Evolutionary conservation across 2,113 vertebrate species (phyloP).

Genomic region (Ochotona princeps): DNA sequence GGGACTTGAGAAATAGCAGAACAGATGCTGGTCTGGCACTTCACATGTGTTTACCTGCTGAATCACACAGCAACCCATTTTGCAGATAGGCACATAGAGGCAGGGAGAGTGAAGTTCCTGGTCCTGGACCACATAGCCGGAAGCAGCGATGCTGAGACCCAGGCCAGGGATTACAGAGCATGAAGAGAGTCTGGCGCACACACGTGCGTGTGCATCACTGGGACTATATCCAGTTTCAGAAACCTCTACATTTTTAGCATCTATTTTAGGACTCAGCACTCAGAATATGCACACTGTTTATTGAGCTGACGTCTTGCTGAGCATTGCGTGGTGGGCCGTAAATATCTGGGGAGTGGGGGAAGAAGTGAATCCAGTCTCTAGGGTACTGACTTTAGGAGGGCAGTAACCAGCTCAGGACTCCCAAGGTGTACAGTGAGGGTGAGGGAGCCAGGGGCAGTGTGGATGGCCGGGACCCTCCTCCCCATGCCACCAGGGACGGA

Average conservation of each 20-base stretch:
- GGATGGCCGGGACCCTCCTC: not conserved
- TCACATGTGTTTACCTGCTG: not conserved
- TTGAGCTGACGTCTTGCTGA: not conserved
- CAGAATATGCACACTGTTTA: slow-evolving; percentile 33
- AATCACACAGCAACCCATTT: not conserved
- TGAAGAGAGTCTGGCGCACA: not conserved
- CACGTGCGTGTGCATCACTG: not conserved
- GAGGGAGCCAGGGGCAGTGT: not conserved
- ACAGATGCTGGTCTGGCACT: not conserved
- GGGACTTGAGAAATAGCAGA: not conserved
- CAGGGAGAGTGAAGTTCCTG: not conserved
- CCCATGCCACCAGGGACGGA: not conserved
- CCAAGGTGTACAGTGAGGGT: too few relatives aligned
- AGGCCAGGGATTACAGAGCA: not conserved
- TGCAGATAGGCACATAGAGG: not conserved
- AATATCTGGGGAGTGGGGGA: not conserved
- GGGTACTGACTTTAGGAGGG: not conserved
- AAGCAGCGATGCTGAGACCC: not conserved
- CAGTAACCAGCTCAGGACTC: not conserved
- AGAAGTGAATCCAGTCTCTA: not conserved
- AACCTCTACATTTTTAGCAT: slow-evolving; percentile 42
- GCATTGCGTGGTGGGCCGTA: not conserved
- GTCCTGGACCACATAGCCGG: not conserved
- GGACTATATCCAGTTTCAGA: slow-evolving; percentile 9
- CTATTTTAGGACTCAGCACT: slow-evolving; percentile 8